phyloP scores from a whole-genome alignment of 2,797 vertebrate species.

The Muscicapa striata region DNA sequence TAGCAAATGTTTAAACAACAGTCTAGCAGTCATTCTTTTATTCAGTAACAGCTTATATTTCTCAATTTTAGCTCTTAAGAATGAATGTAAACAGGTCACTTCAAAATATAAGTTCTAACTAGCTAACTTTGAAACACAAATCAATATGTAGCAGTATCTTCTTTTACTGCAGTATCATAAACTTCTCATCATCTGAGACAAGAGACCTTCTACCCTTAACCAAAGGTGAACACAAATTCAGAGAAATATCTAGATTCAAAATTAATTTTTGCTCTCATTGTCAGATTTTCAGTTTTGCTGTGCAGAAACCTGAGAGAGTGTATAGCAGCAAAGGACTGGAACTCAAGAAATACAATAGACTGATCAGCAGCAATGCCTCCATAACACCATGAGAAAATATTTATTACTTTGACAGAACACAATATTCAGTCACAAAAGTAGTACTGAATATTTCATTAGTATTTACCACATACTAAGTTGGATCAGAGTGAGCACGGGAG shows the following conservation, averaged over 20 bases:
- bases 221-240: neutral
- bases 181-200: neutral
- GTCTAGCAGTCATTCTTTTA: neutral
- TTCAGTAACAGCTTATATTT: neutral
- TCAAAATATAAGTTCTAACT: neutral
- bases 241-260: neutral
- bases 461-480: neutral
- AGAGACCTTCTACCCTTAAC: neutral
- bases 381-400: neutral
- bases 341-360: neutral
- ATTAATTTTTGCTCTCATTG: neutral
- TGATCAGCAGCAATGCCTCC: neutral
- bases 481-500: neutral
- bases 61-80: neutral
- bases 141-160: neutral
- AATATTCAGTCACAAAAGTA: neutral
- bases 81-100: neutral
- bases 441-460: neutral
- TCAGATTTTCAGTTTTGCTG: neutral
- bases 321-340: neutral
- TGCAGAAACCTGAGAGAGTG: neutral
- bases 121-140: neutral
- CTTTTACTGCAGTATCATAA: neutral
- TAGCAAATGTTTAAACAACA: neutral
- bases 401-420: neutral